Evolutionary conservation across 2,888 invertebrate species (phyloP).

Genomic region (Argyra leucocephala): DNA sequence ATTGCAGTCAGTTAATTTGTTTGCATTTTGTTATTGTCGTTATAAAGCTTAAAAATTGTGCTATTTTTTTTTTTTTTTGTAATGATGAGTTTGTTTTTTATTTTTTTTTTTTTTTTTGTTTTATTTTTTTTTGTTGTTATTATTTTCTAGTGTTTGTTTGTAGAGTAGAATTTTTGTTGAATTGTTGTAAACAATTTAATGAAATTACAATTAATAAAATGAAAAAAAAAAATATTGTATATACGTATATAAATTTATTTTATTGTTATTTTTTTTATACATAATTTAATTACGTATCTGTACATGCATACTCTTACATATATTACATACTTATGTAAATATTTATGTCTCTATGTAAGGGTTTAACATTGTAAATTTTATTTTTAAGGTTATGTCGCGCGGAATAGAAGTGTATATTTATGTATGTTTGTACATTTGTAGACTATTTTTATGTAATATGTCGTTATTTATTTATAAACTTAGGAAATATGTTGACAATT

Average conservation of each 20-base stretch:
- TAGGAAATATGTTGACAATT: constrained; percentile 1
- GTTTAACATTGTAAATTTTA: not conserved
- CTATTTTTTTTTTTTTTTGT: not conserved
- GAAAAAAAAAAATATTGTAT: too few species aligned
- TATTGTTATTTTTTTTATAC: too few species aligned
- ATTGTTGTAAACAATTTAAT: constrained; percentile 1
- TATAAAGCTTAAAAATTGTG: not conserved
- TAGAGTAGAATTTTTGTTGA: not conserved
- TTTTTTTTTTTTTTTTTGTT: not conserved
- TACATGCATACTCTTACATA: not conserved
- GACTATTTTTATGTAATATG: not conserved
- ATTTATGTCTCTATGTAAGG: not conserved
- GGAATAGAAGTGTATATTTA: not conserved
- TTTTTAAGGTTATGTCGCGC: not conserved
- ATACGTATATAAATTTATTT: too few species aligned
- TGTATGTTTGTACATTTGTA: not conserved
- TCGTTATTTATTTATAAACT: not conserved
- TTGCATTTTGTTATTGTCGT: not conserved
- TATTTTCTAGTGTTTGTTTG: too few species aligned
- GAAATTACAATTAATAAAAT: not conserved
- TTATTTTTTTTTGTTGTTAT: too few species aligned
- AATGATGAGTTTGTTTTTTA: not conserved
- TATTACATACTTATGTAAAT: not conserved
- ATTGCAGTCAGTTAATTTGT: not conserved
- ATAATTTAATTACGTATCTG: too few species aligned